Base-by-base conservation (phyloP, 92 coral and sea anemone genomes). In the Porites cylindrica region DNA sequence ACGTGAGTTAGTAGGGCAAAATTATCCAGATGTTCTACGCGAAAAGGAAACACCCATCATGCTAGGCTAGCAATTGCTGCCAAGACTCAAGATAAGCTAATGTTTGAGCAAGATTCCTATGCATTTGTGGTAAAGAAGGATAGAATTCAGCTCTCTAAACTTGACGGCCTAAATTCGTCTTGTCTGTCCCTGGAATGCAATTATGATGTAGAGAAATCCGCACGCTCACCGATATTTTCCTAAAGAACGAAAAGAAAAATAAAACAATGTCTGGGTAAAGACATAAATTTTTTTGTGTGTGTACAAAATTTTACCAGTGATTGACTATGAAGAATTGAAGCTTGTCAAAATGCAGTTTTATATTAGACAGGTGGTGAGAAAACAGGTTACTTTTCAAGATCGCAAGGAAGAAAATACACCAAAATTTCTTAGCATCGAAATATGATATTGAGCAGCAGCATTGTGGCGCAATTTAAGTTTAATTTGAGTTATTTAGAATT, bases 81-180 rank as follows among this genome's bases (percentile, higher is more conserved):
- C 20, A 72, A 72, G 56, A 72, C 59, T 43, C 58, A 58, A 14
- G 77, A 72, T 43, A 72, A 51, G 50, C 54, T 72, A 20, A 29
- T 72, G 59, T n/a, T 16, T 43, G 59, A 72, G 23, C 54, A 43
- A 16, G 77, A 72, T 72, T 72, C 77, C 6, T 50, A 51, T 18
- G 77, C 24, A 32, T 72, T 43, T 51, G 20, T 72, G 58, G 77
- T 72, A 58, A 72, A 43, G 56, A 16, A 10, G 17, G 59, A 43
- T 6, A 72, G 18, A 16, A n/a, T 72, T 72, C 8, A 72, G 1
- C 21, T 72, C 17, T 72, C 77, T 13, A 72, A 72, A 32, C 77
- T 72, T 18, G 77, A 72, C 2, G 32, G 32, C 77, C 58, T 43
- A 38, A n/a, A 9, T n/a, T n/a, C 6, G 4, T 10, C 16, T 67